Evolutionary conservation across 35 echinoderm and acorn worm genomes (phyloP).

Genomic region (Strongylocentrotus purpuratus): DNA sequence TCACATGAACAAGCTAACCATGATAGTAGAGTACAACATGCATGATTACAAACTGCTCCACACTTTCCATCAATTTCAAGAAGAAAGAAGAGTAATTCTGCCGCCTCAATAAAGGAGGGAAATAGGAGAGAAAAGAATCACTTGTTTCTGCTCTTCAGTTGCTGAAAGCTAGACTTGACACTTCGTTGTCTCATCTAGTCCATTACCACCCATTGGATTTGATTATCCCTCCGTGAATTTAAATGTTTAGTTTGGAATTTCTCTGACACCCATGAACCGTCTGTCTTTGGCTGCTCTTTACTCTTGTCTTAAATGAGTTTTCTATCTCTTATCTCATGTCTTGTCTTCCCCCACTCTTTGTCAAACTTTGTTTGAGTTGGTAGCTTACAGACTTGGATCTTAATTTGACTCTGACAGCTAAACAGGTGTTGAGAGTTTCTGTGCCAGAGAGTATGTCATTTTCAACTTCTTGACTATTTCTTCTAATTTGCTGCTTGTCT

Average conservation of each 20-base stretch:
- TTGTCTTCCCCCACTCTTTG: background rate
- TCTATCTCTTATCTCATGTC: background rate
- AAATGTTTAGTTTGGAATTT: conserved; percentile 38
- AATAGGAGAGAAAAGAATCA: background rate
- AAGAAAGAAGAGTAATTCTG: background rate
- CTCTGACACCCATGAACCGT: conserved; percentile 1
- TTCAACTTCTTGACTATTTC: background rate
- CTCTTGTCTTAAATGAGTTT: background rate
- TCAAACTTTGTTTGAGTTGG: background rate
- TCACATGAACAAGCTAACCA: background rate
- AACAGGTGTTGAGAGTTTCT: conserved; percentile 9
- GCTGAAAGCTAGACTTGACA: conserved; percentile 28
- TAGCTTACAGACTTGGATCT: background rate
- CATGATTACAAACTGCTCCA: background rate
- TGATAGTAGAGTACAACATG: background rate
- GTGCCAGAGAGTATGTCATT: background rate
- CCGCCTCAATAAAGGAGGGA: background rate
- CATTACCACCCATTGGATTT: conserved; percentile 15
- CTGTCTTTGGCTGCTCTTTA: background rate
- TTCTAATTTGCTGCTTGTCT: background rate
- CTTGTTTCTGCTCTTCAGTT: background rate
- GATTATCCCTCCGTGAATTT: conserved; percentile 1
- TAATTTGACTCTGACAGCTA: background rate
- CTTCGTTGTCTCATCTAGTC: conserved; percentile 1
- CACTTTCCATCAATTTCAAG: background rate